Evolutionary conservation across 2,888 invertebrate genomes (phyloP).

Genomic region (Scelioninae gen. 2): DNA sequence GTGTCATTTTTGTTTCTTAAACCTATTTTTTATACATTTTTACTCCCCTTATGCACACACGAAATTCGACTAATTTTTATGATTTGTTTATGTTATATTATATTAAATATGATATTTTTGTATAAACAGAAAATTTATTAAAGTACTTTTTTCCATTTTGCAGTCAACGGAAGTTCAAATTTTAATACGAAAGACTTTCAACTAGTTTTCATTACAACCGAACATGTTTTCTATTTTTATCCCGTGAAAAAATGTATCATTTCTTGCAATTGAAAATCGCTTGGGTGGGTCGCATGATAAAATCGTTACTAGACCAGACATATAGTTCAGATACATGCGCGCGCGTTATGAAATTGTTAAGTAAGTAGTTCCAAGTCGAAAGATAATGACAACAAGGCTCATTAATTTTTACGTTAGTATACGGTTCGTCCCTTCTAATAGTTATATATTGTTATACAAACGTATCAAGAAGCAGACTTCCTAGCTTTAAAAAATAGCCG

Average conservation of each 20-base stretch:
- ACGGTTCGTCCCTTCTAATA: constrained; percentile 53
- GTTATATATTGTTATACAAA: constrained; percentile 29
- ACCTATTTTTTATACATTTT: too few species aligned
- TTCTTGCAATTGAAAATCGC: constrained; percentile 6
- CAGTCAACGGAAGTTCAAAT: too few species aligned
- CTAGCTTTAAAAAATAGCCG: constrained; percentile 20
- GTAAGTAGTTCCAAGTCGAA: constrained; percentile 59
- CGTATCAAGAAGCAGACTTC: background rate
- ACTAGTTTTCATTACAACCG: too few species aligned
- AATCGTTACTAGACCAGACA: constrained; percentile 14
- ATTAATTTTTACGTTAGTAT: constrained; percentile 71
- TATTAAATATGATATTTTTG: too few species aligned
- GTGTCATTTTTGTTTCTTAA: too few species aligned
- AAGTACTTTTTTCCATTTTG: too few species aligned
- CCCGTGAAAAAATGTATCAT: background rate
- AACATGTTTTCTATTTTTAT: background rate
- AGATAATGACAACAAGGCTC: constrained; percentile 69
- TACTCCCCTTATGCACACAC: too few species aligned
- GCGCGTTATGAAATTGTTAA: constrained; percentile 40
- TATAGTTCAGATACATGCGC: constrained; percentile 4
- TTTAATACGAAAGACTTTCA: too few species aligned
- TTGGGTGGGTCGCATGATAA: background rate
- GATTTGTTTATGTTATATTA: too few species aligned
- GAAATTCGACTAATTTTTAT: too few species aligned
- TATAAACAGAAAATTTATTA: too few species aligned